These are phyloP conservation scores for Diloba caeruleocephala DNA, from an alignment of 2,888 invertebrate genomes.

Conservation along the genomic window DNA sequence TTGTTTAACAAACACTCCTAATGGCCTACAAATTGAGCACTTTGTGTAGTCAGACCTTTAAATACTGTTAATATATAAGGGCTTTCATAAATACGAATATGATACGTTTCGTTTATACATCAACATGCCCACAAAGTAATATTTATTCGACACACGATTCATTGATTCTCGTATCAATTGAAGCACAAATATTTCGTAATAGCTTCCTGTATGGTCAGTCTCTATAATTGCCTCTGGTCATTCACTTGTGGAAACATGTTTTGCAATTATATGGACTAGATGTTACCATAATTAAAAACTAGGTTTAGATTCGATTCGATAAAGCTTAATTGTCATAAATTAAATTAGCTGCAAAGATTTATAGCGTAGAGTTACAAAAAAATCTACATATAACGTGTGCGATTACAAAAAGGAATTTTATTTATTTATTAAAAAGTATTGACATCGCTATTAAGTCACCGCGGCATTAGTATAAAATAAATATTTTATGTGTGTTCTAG, in stretches of 20 bases:
- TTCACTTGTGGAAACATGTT: constrained; percentile 39
- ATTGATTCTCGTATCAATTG: constrained; percentile 15
- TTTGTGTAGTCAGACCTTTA: constrained; percentile 40
- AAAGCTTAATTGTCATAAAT: constrained; percentile 45
- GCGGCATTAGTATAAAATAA: constrained; percentile 38
- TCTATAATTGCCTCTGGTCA: constrained; percentile 27
- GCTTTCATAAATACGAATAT: constrained; percentile 9
- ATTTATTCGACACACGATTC: constrained; percentile 10
- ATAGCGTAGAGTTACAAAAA: constrained; percentile 48
- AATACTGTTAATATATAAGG: constrained; percentile 15
- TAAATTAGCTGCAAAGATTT: constrained; percentile 55
- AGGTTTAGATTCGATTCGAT: constrained; percentile 38
- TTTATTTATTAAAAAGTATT: constrained; percentile 67
- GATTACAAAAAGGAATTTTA: constrained; percentile 59
- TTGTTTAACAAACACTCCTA: constrained; percentile 70
- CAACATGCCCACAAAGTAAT: constrained; percentile 8
- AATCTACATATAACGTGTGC: constrained; percentile 32
- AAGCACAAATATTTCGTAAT: constrained; percentile 19
- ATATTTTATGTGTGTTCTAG: constrained; percentile 20
- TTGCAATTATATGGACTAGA: constrained; percentile 24
- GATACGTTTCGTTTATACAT: constrained; percentile 20
- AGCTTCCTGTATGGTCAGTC: constrained; percentile 20
- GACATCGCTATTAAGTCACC: constrained; percentile 54
- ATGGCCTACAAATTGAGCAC: constrained; percentile 67
- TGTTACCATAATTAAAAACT: constrained; percentile 39